Conservation (phyloP, 2,888 invertebrate species). For the Parnassius glacialis region DNA sequence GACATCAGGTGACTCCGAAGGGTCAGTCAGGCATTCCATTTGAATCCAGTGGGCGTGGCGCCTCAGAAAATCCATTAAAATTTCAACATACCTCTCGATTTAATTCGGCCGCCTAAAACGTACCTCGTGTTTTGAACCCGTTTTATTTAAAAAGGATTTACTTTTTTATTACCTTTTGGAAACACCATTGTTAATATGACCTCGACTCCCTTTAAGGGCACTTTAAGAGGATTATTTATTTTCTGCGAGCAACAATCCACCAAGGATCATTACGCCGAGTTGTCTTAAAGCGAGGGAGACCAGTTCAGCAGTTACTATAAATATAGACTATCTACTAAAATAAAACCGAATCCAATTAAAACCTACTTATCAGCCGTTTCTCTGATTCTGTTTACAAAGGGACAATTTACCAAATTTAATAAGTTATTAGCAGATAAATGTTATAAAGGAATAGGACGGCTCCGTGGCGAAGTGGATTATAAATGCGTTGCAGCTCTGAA, state of each 20-base stretch:
- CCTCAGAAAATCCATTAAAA: constrained; percentile 33
- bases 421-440: no score
- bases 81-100: constrained; percentile 36
- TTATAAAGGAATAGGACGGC: no score
- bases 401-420: no score
- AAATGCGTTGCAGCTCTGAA: no score
- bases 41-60: constrained; percentile 32
- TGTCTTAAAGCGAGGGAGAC: no score
- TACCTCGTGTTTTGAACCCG: constrained; percentile 29
- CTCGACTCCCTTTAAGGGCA: not conserved
- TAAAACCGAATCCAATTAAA: no score
- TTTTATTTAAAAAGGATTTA: constrained; percentile 34
- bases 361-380: no score
- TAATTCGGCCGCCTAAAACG: constrained; percentile 32
- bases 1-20: not conserved
- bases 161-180: constrained; percentile 6
- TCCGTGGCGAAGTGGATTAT: no score
- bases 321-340: no score
- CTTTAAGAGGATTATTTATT: not conserved
- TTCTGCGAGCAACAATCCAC: not conserved
- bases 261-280: no score
- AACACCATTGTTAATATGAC: not conserved
- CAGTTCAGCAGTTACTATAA: no score
- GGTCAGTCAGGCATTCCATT: constrained; percentile 6
- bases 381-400: no score